Base-by-base conservation (phyloP, 92 coral and sea anemone genomes). In the Zoanthus solanderi region DNA sequence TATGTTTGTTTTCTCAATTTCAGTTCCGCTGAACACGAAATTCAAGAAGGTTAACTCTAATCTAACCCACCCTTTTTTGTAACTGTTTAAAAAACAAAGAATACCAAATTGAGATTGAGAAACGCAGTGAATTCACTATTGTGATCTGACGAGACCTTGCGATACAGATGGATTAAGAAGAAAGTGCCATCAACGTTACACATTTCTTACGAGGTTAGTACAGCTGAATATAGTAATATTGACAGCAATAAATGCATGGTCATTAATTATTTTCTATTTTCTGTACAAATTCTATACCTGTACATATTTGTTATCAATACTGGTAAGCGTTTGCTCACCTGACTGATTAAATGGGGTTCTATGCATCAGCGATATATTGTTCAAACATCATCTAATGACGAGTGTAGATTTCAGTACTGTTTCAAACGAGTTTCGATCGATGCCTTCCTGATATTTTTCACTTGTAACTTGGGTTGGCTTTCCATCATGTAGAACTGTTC, bases 211-310 rank as follows among this genome's bases (percentile, higher is more conserved):
- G 2, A 37, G 42, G 42, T 37, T 37, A 37, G 42, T 37, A 37
- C 42, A 37, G 30, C 23, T 63, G 8, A 17, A 3, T 5, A 23
- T 4, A 63, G n/a, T 2, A 6, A 7, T 63, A 63, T 63, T 63
- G 17, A 5, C 69, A 4, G 69, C 30, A 57, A 37, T 60, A 42
- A 57, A 58, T 78, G 23, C 23, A 23, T 23, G 29, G 32, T 32
- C 9, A 60, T 57, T 17, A 61, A 60, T 8, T 31, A 7, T 60
- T 61, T 58, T 7, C 10, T 79, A 9, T 28, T 6, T 37, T 60
- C 29, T 79, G 34, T 79, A 79, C 84, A 79, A 45, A 79, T 60
- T 58, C 5, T 18, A n/a, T 79, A 15, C 50, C 72, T 79, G 84
- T 61, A 60, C 84, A 79, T 17, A 54, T 60, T 37, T 79, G 45